A percentile compares a stretch with the other conserved stretches of the same genome.
phyloP scores from a whole-genome alignment of 1,140 invertebrate genomes.

The Hydropsyche tenuis region DNA sequence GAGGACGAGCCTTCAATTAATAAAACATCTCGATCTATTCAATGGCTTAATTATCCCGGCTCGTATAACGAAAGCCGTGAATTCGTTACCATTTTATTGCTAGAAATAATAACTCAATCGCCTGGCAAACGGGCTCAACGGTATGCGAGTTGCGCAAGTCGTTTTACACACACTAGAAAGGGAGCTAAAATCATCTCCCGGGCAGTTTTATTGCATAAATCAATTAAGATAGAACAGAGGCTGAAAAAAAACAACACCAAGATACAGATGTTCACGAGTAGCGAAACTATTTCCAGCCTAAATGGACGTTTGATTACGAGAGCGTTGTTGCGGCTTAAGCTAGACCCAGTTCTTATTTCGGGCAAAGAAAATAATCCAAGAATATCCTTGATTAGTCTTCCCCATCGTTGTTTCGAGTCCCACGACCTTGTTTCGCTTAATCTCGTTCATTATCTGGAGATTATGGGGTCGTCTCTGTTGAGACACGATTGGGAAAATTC shows the following conservation, averaged over 20 bases:
- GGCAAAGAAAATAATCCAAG: neutral
- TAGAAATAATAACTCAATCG: constrained; percentile 19
- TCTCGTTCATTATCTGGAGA: constrained; percentile 15
- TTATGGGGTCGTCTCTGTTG: neutral
- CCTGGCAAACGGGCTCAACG: neutral
- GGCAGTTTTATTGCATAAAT: constrained; percentile 26
- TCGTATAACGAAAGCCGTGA: neutral
- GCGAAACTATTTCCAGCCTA: neutral
- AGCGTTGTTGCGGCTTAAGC: neutral
- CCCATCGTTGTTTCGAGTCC: neutral
- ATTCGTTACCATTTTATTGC: constrained; percentile 13
- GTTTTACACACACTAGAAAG: neutral
- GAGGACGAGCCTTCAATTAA: too few relatives aligned
- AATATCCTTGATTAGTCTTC: constrained; percentile 7
- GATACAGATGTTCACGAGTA: constrained; percentile 3
- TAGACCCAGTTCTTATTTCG: constrained; percentile 11
- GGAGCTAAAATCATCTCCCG: constrained; percentile 14
- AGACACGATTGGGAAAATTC: neutral
- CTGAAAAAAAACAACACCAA: neutral
- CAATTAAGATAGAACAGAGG: constrained; percentile 13
- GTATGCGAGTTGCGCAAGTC: constrained; percentile 19
- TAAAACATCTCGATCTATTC: too few relatives aligned
- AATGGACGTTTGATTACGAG: constrained; percentile 7
- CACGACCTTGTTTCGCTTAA: constrained; percentile 8
- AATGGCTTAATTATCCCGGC: neutral